phyloP scores from a whole-genome alignment of 2,888 invertebrate species.

The Belgica antarctica region DNA sequence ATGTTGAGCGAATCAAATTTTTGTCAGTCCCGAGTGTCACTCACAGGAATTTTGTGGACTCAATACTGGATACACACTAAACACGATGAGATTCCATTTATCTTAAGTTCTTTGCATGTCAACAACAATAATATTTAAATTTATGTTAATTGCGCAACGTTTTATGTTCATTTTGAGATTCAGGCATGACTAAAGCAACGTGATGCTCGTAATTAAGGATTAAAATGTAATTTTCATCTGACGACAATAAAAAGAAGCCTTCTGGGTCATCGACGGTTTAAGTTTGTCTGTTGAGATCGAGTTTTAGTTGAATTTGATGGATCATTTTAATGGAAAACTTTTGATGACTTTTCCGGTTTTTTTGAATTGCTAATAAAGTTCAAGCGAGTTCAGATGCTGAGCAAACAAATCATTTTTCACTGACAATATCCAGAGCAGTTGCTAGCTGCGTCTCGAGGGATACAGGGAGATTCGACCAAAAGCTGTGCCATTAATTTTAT shows the following conservation, averaged over 20 bases:
- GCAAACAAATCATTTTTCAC: neutral
- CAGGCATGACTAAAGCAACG: neutral
- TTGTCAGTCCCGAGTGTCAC: too few relatives aligned
- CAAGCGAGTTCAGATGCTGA: neutral
- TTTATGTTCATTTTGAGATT: neutral
- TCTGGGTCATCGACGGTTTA: neutral
- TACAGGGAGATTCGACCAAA: neutral
- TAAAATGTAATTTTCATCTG: conserved; percentile 8
- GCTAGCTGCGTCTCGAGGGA: neutral
- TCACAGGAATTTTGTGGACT: too few relatives aligned
- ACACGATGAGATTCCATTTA: neutral
- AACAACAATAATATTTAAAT: neutral
- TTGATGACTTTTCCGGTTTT: neutral
- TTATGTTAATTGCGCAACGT: neutral
- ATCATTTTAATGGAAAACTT: neutral
- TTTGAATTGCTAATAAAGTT: neutral
- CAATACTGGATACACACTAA: neutral
- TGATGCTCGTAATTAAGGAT: conserved; percentile 6
- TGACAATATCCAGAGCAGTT: neutral
- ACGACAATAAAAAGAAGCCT: neutral
- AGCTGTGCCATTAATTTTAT: neutral
- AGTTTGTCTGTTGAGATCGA: neutral
- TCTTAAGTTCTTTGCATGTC: neutral
- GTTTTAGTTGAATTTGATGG: neutral
- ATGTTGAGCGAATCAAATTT: too few relatives aligned